Evolutionary conservation across 2,888 invertebrate genomes (phyloP).

Genomic region (Drosophila helvetica): DNA sequence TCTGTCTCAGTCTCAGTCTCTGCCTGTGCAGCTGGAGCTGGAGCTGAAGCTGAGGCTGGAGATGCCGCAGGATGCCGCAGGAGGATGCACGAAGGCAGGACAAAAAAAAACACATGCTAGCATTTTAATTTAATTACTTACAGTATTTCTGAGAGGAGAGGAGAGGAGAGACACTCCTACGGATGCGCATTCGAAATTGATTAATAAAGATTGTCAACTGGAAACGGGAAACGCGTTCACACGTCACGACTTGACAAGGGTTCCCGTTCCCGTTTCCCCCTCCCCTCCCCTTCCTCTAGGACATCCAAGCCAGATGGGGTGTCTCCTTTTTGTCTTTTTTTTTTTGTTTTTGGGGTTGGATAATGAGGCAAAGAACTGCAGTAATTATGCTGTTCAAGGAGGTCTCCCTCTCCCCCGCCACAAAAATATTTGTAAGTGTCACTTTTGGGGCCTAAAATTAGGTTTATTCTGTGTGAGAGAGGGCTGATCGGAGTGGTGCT

Average conservation of each 20-base stretch:
- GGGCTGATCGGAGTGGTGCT: no score
- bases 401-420: background rate
- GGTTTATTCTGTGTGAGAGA: no score
- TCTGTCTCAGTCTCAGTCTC: slow-evolving; percentile 25
- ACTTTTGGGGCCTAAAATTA: background rate
- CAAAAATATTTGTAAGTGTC: background rate
- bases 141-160: slow-evolving; percentile 53
- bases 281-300: slow-evolving; percentile 40
- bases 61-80: background rate
- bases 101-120: slow-evolving; percentile 72
- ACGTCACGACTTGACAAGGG: slow-evolving; percentile 68
- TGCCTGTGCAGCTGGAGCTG: slow-evolving; percentile 20
- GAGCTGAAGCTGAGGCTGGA: slow-evolving; percentile 1
- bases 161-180: slow-evolving; percentile 50
- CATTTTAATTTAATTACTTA: slow-evolving; percentile 80
- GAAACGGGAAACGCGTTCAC: slow-evolving; percentile 55
- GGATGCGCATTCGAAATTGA: slow-evolving; percentile 61
- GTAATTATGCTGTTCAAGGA: slow-evolving; percentile 28
- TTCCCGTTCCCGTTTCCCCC: slow-evolving; percentile 36
- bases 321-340: background rate
- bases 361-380: slow-evolving; percentile 26
- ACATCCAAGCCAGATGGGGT: slow-evolving; percentile 18
- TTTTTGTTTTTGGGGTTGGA: slow-evolving; percentile 20
- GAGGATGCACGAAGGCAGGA: background rate
- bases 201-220: slow-evolving; percentile 75